Percentiles rank a stretch among this genome's conserved stretches.
phyloP scores from a whole-genome alignment of 2,888 invertebrate species.

The Nephrotoma guestfalica region DNA sequence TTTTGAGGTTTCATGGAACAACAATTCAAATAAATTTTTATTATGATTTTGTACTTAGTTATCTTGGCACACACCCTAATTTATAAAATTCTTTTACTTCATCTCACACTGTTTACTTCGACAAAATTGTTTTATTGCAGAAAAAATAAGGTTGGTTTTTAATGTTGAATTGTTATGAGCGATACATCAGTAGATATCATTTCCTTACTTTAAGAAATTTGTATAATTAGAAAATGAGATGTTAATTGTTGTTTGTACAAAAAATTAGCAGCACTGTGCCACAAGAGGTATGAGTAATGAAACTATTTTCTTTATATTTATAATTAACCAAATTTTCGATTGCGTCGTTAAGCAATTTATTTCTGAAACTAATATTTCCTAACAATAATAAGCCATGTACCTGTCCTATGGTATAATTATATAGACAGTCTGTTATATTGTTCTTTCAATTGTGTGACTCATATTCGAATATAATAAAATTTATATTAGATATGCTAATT shows the following conservation, averaged over 20 bases:
- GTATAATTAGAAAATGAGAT: not conserved
- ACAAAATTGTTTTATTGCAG: not conserved
- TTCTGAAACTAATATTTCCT: not conserved
- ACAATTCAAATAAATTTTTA: too few relatives aligned
- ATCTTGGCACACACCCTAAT: too few relatives aligned
- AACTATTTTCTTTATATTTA: not conserved
- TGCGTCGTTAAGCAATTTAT: not conserved
- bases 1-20: too few relatives aligned
- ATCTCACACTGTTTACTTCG: too few relatives aligned
- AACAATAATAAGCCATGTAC: not conserved
- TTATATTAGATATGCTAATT: not conserved
- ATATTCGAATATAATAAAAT: not conserved
- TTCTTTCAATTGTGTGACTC: not conserved
- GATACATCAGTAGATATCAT: not conserved
- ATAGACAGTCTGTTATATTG: not conserved
- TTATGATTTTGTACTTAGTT: too few relatives aligned
- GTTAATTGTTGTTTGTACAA: not conserved
- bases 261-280: not conserved
- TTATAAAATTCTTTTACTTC: too few relatives aligned
- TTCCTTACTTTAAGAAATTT: not conserved
- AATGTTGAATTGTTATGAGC: not conserved
- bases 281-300: not conserved
- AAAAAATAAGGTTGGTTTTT: not conserved
- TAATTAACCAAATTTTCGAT: not conserved
- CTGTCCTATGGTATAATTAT: not conserved